Evolutionary conservation across 2,888 invertebrate species (phyloP).

Genomic region (Papilio protenor): DNA sequence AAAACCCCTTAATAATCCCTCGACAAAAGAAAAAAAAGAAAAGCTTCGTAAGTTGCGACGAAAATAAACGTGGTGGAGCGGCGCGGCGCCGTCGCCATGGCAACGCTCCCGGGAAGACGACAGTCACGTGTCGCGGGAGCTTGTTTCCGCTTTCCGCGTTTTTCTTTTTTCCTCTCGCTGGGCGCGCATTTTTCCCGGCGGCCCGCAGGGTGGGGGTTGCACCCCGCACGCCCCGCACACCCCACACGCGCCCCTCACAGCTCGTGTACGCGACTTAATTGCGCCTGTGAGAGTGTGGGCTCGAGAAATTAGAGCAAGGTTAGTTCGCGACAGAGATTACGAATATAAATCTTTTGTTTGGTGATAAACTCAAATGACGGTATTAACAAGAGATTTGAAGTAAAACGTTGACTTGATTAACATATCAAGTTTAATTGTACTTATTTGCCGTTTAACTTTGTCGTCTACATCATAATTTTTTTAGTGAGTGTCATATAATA

Average conservation of each 20-base stretch:
- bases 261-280: slow-evolving; percentile 83
- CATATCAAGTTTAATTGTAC: neutral
- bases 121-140: slow-evolving; percentile 83
- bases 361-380: slow-evolving; percentile 21
- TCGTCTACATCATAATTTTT: neutral
- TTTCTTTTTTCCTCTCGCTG: slow-evolving; percentile 74
- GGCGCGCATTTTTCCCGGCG: slow-evolving; percentile 74
- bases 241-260: slow-evolving; percentile 56
- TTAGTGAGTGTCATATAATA: neutral
- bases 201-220: slow-evolving; percentile 51
- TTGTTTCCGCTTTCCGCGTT: slow-evolving; percentile 79
- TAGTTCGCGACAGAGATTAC: slow-evolving; percentile 63
- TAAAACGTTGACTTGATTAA: neutral
- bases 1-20: slow-evolving; percentile 31
- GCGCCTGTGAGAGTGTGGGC: slow-evolving; percentile 84
- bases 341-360: slow-evolving; percentile 20
- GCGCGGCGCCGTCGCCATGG: slow-evolving; percentile 69
- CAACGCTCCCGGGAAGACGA: slow-evolving; percentile 79
- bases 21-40: slow-evolving; percentile 19
- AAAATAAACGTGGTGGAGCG: slow-evolving; percentile 49
- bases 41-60: slow-evolving; percentile 48
- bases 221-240: slow-evolving; percentile 52
- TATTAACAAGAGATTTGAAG: slow-evolving; percentile 3
- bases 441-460: neutral
- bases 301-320: slow-evolving; percentile 81